phyloP scores from a whole-genome alignment of 2,888 invertebrate genomes.

The Hydriomena furcata region DNA sequence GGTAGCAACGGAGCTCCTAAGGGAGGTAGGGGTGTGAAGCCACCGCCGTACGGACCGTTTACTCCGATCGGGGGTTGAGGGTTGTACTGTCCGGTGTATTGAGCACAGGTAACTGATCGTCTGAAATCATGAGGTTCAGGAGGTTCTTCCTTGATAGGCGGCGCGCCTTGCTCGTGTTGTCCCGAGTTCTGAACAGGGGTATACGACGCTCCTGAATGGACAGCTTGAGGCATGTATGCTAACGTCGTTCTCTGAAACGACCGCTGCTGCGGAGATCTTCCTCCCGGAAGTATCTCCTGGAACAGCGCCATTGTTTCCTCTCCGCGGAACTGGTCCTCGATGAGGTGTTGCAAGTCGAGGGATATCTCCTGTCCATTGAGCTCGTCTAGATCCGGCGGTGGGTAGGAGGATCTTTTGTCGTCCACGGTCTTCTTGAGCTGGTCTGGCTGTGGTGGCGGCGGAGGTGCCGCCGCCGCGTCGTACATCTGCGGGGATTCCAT shows the following conservation, averaged over 20 bases:
- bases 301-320: constrained; percentile 89
- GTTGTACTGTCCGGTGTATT: constrained; percentile 78
- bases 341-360: constrained; percentile 94
- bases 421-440: constrained; percentile 81
- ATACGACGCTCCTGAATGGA: constrained; percentile 89
- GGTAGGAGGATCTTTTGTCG: constrained; percentile 88
- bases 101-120: constrained; percentile 85
- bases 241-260: constrained; percentile 87
- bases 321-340: constrained; percentile 96
- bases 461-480: constrained; percentile 87
- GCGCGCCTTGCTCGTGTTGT: constrained; percentile 87
- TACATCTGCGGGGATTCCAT: constrained; percentile 96
- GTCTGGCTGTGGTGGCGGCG: constrained; percentile 85
- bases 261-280: constrained; percentile 72
- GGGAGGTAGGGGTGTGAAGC: constrained; percentile 73
- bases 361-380: constrained; percentile 96
- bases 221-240: constrained; percentile 96
- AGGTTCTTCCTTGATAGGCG: constrained; percentile 94
- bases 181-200: constrained; percentile 83
- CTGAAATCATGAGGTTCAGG: constrained; percentile 91
- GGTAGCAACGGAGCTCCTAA: constrained; percentile 71
- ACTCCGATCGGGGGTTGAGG: constrained; percentile 72
- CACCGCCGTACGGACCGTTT: constrained; percentile 71
- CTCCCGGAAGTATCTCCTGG: constrained; percentile 90
- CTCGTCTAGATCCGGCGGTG: constrained; percentile 93